A percentile compares a stretch with the other conserved stretches of the same genome.
phyloP scores from a whole-genome alignment of 2,888 invertebrate species.

The Meiosimyza platycephala region DNA sequence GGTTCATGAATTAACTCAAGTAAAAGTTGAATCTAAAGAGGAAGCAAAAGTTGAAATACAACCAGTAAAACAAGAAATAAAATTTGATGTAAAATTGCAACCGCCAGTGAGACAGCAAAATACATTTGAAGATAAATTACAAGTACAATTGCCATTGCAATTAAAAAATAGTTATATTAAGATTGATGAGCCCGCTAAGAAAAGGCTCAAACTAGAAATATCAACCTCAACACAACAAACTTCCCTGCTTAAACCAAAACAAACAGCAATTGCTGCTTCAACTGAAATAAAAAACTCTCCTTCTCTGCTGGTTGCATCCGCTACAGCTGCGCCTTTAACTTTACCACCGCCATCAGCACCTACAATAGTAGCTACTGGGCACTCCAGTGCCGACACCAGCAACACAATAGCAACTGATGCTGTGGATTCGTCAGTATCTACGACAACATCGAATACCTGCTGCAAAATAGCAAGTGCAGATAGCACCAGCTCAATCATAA shows the following conservation, averaged over 20 bases:
- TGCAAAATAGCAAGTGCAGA: slow-evolving; percentile 10
- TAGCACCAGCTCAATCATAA: slow-evolving; percentile 10
- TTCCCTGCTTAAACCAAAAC: slow-evolving; percentile 31
- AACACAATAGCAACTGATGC: background rate
- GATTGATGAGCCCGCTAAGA: slow-evolving; percentile 52
- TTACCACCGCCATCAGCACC: slow-evolving; percentile 18
- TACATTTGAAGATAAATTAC: slow-evolving; percentile 4
- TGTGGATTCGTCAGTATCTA: background rate
- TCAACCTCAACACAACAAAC: slow-evolving; percentile 22
- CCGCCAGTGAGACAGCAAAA: background rate
- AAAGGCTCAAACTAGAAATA: slow-evolving; percentile 51
- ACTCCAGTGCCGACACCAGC: background rate
- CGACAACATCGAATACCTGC: background rate
- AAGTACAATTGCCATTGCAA: background rate
- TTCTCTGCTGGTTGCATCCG: background rate
- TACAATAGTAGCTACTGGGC: slow-evolving; percentile 9
- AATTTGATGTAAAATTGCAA: background rate
- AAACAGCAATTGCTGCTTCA: background rate
- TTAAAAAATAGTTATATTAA: slow-evolving; percentile 8
- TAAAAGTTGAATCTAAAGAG: slow-evolving; percentile 5
- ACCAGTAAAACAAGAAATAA: background rate
- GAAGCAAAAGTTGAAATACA: background rate
- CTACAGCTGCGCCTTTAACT: slow-evolving; percentile 6
- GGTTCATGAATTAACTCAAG: slow-evolving; percentile 14
- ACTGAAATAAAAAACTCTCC: background rate